A percentile compares a stretch with the other conserved stretches of the same genome.
Evolutionary conservation across 2,888 invertebrate genomes (phyloP).

Genomic region (Nezara viridula): DNA sequence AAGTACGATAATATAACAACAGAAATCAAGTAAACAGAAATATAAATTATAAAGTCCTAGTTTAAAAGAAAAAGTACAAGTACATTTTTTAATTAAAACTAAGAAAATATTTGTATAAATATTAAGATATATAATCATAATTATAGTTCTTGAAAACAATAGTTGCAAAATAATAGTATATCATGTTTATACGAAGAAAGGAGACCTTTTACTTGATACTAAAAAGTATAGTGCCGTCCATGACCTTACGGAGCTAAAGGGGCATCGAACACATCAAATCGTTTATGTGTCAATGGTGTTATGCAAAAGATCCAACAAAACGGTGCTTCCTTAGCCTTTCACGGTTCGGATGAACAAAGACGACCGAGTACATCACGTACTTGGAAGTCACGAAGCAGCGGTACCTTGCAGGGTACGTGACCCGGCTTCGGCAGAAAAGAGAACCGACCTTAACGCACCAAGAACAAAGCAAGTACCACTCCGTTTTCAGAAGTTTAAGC

Average conservation of each 20-base stretch:
- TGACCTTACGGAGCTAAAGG: neutral
- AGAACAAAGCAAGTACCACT: neutral
- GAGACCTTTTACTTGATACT: neutral
- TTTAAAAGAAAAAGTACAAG: no score
- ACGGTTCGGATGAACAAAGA: conserved; percentile 34
- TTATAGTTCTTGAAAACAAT: no score
- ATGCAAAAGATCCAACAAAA: conserved; percentile 15
- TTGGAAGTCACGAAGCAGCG: conserved; percentile 41
- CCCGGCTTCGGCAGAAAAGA: conserved; percentile 8
- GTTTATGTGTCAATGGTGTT: conserved; percentile 27
- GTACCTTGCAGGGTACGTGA: conserved; percentile 41
- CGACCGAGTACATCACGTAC: conserved; percentile 46
- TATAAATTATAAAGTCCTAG: no score
- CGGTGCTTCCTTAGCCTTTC: conserved; percentile 35
- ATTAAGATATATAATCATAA: no score
- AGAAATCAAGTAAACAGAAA: no score
- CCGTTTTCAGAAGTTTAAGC: neutral
- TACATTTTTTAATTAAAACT: no score
- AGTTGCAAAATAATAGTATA: no score
- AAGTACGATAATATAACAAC: no score
- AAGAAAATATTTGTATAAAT: no score
- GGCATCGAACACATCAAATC: neutral
- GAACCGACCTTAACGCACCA: conserved; percentile 35
- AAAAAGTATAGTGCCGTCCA: neutral
- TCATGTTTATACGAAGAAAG: neutral